A percentile compares a stretch with the other conserved stretches of the same genome.
These are phyloP conservation scores for rabbit (Oryctolagus cuniculus) DNA, from an alignment of 2,113 vertebrate genomes.

Conservation along the genomic window mOryCun1.1 NC_091453.1:26319001-26319500, in stretches of 20 bases:
- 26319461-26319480: slow-evolving; percentile 72
- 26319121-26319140: neutral
- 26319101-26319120: neutral
- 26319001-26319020: neutral
- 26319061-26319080: neutral
- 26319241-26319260: neutral
- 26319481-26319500: slow-evolving; percentile 74
- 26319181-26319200: too few relatives aligned
- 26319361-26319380: neutral
- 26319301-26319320: neutral
- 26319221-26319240: neutral
- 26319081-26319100: neutral
- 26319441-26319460: neutral
- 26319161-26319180: neutral
- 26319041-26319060: neutral
- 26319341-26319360: neutral
- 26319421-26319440: slow-evolving; percentile 58
- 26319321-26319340: neutral
- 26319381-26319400: slow-evolving; percentile 23
- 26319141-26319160: neutral
- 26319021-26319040: neutral
- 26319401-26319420: slow-evolving; percentile 48
- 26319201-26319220: neutral
- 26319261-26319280: neutral
- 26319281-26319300: neutral